Percentiles rank a stretch among this genome's conserved stretches.
These are phyloP conservation scores for Myanophis thanlyinensis DNA, from an alignment of 2,113 vertebrate genomes.

Conservation along the genomic window DNA sequence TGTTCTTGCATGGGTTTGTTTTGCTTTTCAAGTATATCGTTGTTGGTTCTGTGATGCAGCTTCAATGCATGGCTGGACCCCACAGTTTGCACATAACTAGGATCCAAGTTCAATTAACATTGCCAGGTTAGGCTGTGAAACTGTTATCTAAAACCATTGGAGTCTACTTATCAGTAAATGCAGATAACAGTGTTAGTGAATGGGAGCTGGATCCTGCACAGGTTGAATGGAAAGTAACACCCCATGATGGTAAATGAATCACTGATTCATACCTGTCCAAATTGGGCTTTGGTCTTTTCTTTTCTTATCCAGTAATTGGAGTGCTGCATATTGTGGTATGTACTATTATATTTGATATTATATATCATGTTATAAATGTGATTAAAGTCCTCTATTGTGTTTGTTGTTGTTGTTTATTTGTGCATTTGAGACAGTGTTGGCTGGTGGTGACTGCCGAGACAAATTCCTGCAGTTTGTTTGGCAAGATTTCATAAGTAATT, in stretches of 20 bases:
- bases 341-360: not conserved
- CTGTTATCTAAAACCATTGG: not conserved
- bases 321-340: not conserved
- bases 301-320: not conserved
- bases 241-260: not conserved
- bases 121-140: not conserved
- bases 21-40: not conserved
- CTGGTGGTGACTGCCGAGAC: not conserved
- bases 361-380: not conserved
- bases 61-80: not conserved
- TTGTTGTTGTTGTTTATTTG: not conserved
- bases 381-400: not conserved
- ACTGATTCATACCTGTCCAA: not conserved
- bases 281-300: not conserved
- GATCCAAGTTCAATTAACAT: not conserved
- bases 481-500: not conserved
- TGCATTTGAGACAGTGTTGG: not conserved
- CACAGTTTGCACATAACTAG: not conserved
- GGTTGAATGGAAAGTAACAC: not conserved
- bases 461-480: not conserved
- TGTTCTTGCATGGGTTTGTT: not conserved
- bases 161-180: not conserved
- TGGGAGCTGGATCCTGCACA: not conserved
- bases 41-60: not conserved
- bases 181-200: not conserved